Percentiles rank a stretch among this genome's conserved stretches.
phyloP scores from a whole-genome alignment of 35 echinoderm and acorn worm species.

The Heliocidaris erythrogramma region DNA sequence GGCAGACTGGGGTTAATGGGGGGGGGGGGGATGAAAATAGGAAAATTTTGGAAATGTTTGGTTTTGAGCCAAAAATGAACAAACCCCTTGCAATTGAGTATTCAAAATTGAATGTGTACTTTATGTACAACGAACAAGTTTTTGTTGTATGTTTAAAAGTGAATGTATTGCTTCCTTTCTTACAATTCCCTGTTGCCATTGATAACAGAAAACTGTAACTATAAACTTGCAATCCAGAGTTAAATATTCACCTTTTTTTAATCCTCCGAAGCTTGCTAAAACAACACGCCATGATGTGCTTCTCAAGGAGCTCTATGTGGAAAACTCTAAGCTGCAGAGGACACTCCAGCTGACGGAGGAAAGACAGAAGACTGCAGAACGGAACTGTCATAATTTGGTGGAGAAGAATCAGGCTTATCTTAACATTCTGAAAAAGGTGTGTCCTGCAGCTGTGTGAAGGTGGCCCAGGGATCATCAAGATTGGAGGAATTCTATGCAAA shows the following conservation, averaged over 20 bases:
- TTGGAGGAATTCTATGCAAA: no score
- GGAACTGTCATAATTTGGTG: slow-evolving; percentile 75
- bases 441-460: slow-evolving; percentile 31
- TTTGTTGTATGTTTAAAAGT: no score
- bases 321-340: slow-evolving; percentile 92
- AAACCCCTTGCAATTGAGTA: no score
- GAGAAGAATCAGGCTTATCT: slow-evolving; percentile 94
- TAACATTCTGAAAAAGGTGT: slow-evolving; percentile 31
- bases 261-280: slow-evolving; percentile 59
- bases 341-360: slow-evolving; percentile 88
- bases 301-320: slow-evolving; percentile 89
- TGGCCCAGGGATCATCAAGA: background rate
- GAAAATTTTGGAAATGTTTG: no score
- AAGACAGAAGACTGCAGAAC: slow-evolving; percentile 86
- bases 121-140: no score
- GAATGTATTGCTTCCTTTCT: no score
- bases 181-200: no score
- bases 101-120: no score
- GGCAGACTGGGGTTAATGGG: no score
- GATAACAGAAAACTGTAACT: no score
- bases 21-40: no score
- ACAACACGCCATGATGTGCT: slow-evolving; percentile 77
- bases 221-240: background rate
- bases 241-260: background rate
- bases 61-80: no score